Evolutionary conservation across 2,797 vertebrate species (phyloP).

Genomic region (Squalus acanthias): DNA sequence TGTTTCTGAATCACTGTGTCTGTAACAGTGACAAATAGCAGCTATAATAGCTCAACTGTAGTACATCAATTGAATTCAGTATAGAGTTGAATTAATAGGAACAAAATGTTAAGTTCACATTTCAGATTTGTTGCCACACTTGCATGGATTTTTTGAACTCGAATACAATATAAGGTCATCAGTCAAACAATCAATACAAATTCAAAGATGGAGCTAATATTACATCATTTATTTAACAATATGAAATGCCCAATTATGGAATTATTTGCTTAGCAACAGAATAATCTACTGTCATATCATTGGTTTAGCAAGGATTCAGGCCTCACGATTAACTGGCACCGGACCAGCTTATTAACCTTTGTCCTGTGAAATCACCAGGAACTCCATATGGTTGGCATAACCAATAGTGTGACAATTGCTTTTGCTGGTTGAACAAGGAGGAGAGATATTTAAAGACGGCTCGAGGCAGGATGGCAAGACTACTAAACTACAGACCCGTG

Average conservation of each 20-base stretch:
- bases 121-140: neutral
- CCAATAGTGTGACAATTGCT: neutral
- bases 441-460: neutral
- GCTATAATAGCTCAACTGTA: neutral
- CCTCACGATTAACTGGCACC: neutral
- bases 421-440: neutral
- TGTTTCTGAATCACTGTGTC: neutral
- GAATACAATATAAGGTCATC: neutral
- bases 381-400: neutral
- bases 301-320: neutral
- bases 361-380: neutral
- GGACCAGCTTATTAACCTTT: neutral
- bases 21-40: neutral
- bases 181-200: neutral
- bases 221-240: neutral
- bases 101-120: neutral
- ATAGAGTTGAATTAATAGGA: neutral
- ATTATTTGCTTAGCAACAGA: neutral
- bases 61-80: neutral
- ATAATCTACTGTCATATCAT: neutral
- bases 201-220: neutral
- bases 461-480: neutral
- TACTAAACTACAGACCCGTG: neutral
- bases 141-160: neutral
- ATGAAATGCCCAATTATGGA: neutral